Base-by-base conservation (phyloP, 2,797 vertebrate species). In the Tauraco hartlaubi region DNA sequence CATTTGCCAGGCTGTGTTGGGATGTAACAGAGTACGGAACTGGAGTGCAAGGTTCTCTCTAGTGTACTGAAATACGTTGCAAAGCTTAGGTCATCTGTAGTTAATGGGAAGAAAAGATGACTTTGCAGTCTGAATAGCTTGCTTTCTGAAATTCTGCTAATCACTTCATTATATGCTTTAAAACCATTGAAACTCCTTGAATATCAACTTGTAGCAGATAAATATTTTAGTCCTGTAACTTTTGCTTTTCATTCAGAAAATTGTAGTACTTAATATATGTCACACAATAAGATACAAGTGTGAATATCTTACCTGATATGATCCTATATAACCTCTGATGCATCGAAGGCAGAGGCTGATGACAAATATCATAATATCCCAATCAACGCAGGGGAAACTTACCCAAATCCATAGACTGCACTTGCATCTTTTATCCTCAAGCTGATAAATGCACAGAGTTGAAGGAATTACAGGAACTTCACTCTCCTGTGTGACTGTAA, bases 391-490 rank as follows among this genome's bases (percentile, higher is more conserved):
- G 29, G 21, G 28, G 9, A 29, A 71, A 33, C 51, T 92, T 62
- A 22, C 22, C 15, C 29, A 85, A n/a, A 66, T 94, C 23, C 11
- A 5, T 15, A 43, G 66, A 49, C 86, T 78, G n/a, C 33, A 33
- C 43, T 75, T 83, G 31, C 31, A 44, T 77, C 71, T 91, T 67
- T 91, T 82, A 33, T 80, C 85, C 37, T 91, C 59, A 35, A 48
- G n/a, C 69, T 92, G 90, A 35, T 85, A 61, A 81, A 78, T 52
- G 18, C 13, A 39, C 23, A 76, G 67, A 80, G 46, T 61, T 92
- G 88, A 82, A 93, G 73, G 90, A 94, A 95, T 95, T 88, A 48
- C 31, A 69, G 58, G 62, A 96, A 77, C 69, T 90, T 96, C 11
- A 29, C 39, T 74, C 33, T 90, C 21, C 26, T 49, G 4, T 78